These are phyloP conservation scores for Intellagama lesueurii DNA, from an alignment of 2,797 vertebrate species.

Conservation along the genomic window DNA sequence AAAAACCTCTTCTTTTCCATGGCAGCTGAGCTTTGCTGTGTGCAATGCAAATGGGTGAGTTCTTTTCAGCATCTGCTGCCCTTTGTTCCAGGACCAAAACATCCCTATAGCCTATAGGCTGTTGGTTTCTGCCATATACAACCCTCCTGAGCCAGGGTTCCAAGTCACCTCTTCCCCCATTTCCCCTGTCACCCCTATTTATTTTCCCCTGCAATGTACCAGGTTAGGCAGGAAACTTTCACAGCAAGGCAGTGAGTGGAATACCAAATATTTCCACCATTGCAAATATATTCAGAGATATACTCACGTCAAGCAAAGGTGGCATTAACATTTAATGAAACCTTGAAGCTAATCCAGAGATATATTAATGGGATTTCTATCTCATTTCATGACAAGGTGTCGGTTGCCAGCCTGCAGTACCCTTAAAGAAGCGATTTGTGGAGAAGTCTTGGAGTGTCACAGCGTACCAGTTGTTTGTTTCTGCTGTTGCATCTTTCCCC, in stretches of 20 bases:
- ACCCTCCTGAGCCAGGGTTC: constrained; percentile 2
- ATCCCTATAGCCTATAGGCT: neutral
- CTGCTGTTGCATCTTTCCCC: constrained; percentile 19
- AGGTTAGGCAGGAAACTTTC: constrained; percentile 4
- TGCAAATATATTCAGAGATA: neutral
- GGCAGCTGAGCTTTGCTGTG: constrained; percentile 14
- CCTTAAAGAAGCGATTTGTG: constrained; percentile 52
- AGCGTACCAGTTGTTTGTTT: constrained; percentile 27
- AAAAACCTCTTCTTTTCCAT: neutral
- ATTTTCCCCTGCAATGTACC: neutral
- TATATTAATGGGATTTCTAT: constrained; percentile 51
- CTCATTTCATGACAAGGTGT: constrained; percentile 43
- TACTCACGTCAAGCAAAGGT: neutral
- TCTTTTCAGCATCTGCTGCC: constrained; percentile 1
- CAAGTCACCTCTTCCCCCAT: neutral
- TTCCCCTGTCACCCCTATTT: neutral
- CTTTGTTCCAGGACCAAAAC: constrained; percentile 8
- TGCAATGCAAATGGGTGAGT: constrained; percentile 5
- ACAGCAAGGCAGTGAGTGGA: constrained; percentile 8
- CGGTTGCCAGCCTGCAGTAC: constrained; percentile 39
- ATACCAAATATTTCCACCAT: constrained; percentile 25
- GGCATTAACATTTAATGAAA: constrained; percentile 55
- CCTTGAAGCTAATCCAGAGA: constrained; percentile 15
- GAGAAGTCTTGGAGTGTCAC: constrained; percentile 44
- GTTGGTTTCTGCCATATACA: neutral